Base-by-base conservation (phyloP, 2,888 invertebrate genomes). In the Meta bourneti region DNA sequence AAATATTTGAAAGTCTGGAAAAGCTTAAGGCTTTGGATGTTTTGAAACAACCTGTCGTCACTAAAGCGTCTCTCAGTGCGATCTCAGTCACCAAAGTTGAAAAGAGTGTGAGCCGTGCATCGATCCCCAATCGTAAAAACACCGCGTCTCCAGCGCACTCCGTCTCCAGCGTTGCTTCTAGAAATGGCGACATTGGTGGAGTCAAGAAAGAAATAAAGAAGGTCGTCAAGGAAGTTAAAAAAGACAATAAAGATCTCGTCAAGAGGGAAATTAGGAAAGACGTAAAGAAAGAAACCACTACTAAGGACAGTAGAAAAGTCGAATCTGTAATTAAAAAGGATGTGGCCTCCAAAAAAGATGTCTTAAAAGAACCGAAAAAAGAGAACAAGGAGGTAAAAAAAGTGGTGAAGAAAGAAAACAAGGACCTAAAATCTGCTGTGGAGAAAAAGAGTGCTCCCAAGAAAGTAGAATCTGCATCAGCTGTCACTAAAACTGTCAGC, bases 1-100 rank as follows among this genome's bases (percentile, higher is more conserved):
- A 98, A 95, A 97, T 99, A 94, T 97, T 99, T 94, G 98, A 99
- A 95, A 98, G 98, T 6, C 96, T 99, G 93, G 98, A 98, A 94
- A 97, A 97, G 94, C 95, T 99, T n/a, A 98, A 97, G 95, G 97
- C 97, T 54, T 54, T 93, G 48, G 92, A 93, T 20, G 82, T 92
- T n/a, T 54, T 93, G 13, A 91, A 91, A 49, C 91, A 93, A 6
- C 93, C 91, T 6, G 83, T 87, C 34, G 89, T 86, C 1, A 91
- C 93, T 1, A 85, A 93, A 72, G 82, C 85, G 5, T 91, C 91
- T 5, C 78, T 93, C 4, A 82, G 80, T n/a, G 79, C 78, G 48
- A 49, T 80, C 13, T 54, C 71, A 51, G 69, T 81, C 6, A 93
- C 88, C 49, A 52, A 71, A 20, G 71, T 89, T 49, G 84, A 87